Conservation (phyloP, 2,797 vertebrate genomes). For the Pogoniulus pusillus region DNA sequence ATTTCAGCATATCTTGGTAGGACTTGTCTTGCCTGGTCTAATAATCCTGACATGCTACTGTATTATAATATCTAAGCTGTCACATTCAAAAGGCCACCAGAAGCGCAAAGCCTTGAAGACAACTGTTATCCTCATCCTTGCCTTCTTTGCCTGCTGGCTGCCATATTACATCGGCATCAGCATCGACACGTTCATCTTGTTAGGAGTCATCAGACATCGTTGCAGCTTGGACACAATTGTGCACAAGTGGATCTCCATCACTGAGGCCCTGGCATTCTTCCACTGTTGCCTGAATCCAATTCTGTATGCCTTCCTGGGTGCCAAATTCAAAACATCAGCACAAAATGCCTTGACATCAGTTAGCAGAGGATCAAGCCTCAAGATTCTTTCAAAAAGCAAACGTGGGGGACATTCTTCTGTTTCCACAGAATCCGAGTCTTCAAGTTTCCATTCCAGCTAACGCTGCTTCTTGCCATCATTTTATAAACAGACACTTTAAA, state of each 20-base stretch:
- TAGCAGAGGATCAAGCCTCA: slow-evolving; percentile 91
- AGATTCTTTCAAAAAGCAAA: slow-evolving; percentile 91
- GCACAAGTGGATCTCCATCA: slow-evolving; percentile 90
- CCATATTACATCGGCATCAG: slow-evolving; percentile 92
- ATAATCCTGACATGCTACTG: slow-evolving; percentile 96
- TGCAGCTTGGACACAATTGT: slow-evolving; percentile 84
- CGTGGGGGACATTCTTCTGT: slow-evolving; percentile 91
- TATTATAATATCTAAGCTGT: slow-evolving; percentile 92
- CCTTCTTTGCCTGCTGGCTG: slow-evolving; percentile 96
- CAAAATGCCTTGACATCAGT: slow-evolving; percentile 85
- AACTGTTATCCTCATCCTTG: slow-evolving; percentile 92
- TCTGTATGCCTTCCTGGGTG: slow-evolving; percentile 96
- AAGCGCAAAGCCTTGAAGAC: slow-evolving; percentile 97
- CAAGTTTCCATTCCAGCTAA: slow-evolving; percentile 96
- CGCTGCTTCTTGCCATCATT: slow-evolving; percentile 16
- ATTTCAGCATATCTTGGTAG: slow-evolving; percentile 93
- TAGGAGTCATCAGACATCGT: slow-evolving; percentile 78
- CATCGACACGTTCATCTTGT: slow-evolving; percentile 86
- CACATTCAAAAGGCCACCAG: slow-evolving; percentile 89
- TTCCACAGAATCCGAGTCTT: slow-evolving; percentile 97
- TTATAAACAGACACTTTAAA: slow-evolving; percentile 64
- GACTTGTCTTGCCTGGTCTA: slow-evolving; percentile 91
- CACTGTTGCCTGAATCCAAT: slow-evolving; percentile 99
- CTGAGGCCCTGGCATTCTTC: slow-evolving; percentile 93
- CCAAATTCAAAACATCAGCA: slow-evolving; percentile 95